Base-by-base conservation (phyloP, 1,140 invertebrate genomes). In the Maconellicoccus hirsutus region DNA sequence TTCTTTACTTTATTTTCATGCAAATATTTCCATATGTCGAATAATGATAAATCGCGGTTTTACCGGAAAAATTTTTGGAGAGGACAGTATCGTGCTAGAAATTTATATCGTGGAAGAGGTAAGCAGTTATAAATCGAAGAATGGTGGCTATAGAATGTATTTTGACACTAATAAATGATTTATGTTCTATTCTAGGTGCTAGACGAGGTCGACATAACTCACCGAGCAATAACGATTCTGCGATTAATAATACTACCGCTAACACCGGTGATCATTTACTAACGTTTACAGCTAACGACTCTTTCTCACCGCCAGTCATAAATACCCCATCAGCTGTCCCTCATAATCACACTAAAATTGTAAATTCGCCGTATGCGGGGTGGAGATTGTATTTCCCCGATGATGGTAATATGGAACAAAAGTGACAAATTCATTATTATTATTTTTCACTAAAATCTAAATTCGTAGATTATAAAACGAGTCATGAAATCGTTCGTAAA, bases 301-400 rank as follows among this genome's bases (percentile, higher is more conserved):
- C 42, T 14, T 52, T 52, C n/a, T 52, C 42, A 52, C 42, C 42
- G 2, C 42, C 2, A 16, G n/a, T 16, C n/a, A 16, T 16, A 19
- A 52, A 52, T 3, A 52, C 42, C 6, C 12, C 42, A 8, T 52
- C 42, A 52, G 42, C 42, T 8, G 61, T 66, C 25, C 22, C 61
- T 23, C 25, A 25, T 19, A 66, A 66, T 14, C 61, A 26, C 25
- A 23, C 10, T 22, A 66, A 66, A 66, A 26, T 25, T 2, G 21
- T 3, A 16, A 6, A 4, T 23, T 23, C 61, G 21, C 61, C 61
- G 19, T 66, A 66, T 16, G 61, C 79, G 76, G 82, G 84, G 66
- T 89, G 88, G 87, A 84, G 83, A 73, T 76, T 87, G 8, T 90
- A 89, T 79, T 87, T 89, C 77, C 81, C 84, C 70, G 81, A 84